Evolutionary conservation across 2,888 invertebrate genomes (phyloP), one percentile per base, ranked within the genome.

Genomic region (Amiota mariae): DNA sequence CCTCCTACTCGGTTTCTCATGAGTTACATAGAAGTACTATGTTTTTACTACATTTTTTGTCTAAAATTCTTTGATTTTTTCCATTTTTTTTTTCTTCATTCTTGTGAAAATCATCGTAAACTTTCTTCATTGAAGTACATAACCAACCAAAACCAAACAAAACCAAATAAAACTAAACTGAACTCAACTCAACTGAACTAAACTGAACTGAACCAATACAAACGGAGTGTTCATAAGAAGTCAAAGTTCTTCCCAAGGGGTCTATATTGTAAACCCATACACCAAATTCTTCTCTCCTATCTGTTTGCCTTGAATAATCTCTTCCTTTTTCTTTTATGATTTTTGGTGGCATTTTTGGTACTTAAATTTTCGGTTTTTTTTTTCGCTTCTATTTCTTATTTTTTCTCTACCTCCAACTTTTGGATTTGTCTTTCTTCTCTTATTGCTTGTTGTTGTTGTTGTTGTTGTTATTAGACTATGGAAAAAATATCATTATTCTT

Each of bases 401-500:
- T 36, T 36, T 36, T 36, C 36, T 6, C 36, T 6, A 36, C 6
- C 36, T 36, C 36, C 36, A 36, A 36, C 6, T 36, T 36, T 51
- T 51, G 12, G 49, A 18, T 20, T 79, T 75, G 73, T 71, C 76
- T 71, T 74, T 71, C 74, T 75, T 73, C 12, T 59, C 18, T 18
- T 59, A 8, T 13, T 54, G 10, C 51, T 70, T 73, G 24, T 24
- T 70, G 72, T 73, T 15, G 56, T 48, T 61, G 70, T 9, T 56
- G 36, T 71, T 51, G 36, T 57, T 73, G 71, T 76, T 68, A 61
- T 64, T 81, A 75, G 79, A 82, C 79, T 82, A 76, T 75, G 74
- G 72, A 71, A 85, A 82, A 85, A 36, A 36, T 85, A 81, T 84
- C 84, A 85, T 83, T 83, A 82, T 80, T 85, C 85, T 85, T 85